phyloP scores from a whole-genome alignment of 2,113 vertebrate species.

The Limnothrissa miodon region DNA sequence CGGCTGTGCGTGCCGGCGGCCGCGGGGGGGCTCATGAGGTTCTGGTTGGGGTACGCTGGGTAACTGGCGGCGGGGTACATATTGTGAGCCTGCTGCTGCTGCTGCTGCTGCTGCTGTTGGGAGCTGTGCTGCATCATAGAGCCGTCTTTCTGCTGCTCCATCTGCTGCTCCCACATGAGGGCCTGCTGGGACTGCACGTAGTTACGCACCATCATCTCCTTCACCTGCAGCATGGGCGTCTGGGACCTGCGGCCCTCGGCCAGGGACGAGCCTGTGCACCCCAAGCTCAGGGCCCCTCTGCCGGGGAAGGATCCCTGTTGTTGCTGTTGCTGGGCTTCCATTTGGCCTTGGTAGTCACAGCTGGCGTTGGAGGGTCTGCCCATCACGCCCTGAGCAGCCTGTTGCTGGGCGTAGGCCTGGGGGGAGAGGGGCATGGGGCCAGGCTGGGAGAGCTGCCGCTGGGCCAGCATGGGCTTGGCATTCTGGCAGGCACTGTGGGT shows the following conservation, averaged over 20 bases:
- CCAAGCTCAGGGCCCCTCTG: slow-evolving; percentile 61
- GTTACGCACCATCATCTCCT: slow-evolving; percentile 90
- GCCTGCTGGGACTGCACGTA: slow-evolving; percentile 95
- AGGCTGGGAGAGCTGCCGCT: slow-evolving; percentile 61
- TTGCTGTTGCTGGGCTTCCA: slow-evolving; percentile 46
- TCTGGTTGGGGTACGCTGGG: slow-evolving; percentile 69
- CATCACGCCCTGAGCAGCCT: slow-evolving; percentile 53
- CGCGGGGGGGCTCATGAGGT: slow-evolving; percentile 63
- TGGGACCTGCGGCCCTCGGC: slow-evolving; percentile 68
- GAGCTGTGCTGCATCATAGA: slow-evolving; percentile 69
- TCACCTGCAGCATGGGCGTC: slow-evolving; percentile 83
- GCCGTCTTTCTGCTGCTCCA: slow-evolving; percentile 58
- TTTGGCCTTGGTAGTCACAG: slow-evolving; percentile 64
- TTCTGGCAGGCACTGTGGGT: slow-evolving; percentile 76
- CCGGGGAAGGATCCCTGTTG: slow-evolving; percentile 59
- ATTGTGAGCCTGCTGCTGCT: slow-evolving; percentile 57
- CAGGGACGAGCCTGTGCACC: slow-evolving; percentile 57
- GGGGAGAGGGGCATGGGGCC: slow-evolving; percentile 41
- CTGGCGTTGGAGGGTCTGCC: slow-evolving; percentile 61
- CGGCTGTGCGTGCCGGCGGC: slow-evolving; percentile 43
- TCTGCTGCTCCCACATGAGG: slow-evolving; percentile 86
- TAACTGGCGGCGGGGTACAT: slow-evolving; percentile 62
- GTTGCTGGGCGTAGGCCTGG: slow-evolving; percentile 61
- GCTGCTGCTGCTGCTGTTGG: slow-evolving; percentile 70
- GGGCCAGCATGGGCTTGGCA: slow-evolving; percentile 58